These are phyloP conservation scores for Oscheius sp. DNA, from an alignment of 2,888 invertebrate genomes.

Conservation along the genomic window DNA sequence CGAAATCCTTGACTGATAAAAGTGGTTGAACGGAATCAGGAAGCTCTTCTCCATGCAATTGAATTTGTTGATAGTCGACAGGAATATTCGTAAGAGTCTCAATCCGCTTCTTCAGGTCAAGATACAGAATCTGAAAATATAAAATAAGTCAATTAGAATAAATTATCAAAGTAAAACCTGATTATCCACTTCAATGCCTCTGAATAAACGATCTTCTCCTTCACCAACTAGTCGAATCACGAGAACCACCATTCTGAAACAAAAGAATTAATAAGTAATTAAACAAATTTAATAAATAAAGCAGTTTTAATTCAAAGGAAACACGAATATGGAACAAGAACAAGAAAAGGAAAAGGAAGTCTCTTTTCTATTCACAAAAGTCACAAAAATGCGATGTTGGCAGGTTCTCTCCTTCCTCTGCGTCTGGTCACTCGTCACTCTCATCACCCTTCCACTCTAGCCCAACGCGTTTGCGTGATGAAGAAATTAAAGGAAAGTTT, in stretches of 20 bases:
- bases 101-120: conserved; percentile 28
- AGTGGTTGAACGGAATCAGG: not conserved
- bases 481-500: no score
- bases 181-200: conserved; percentile 1
- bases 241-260: conserved; percentile 14
- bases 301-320: conserved; percentile 1
- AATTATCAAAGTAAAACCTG: conserved; percentile 33
- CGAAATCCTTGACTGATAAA: not conserved
- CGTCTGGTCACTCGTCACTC: no score
- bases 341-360: not conserved
- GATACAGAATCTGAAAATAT: conserved; percentile 30
- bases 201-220: conserved; percentile 25
- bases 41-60: not conserved
- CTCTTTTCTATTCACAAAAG: no score
- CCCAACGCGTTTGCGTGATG: no score
- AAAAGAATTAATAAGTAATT: conserved; percentile 6
- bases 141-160: conserved; percentile 22
- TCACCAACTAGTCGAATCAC: conserved; percentile 26
- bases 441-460: no score
- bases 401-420: conserved; percentile 7
- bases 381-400: conserved; percentile 17
- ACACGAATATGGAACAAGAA: conserved; percentile 7
- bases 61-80: conserved; percentile 3
- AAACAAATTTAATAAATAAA: conserved; percentile 19
- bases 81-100: conserved; percentile 11